These are phyloP conservation scores for Rhipidura dahli DNA, from an alignment of 2,113 vertebrate species.

Conservation along the genomic window DNA sequence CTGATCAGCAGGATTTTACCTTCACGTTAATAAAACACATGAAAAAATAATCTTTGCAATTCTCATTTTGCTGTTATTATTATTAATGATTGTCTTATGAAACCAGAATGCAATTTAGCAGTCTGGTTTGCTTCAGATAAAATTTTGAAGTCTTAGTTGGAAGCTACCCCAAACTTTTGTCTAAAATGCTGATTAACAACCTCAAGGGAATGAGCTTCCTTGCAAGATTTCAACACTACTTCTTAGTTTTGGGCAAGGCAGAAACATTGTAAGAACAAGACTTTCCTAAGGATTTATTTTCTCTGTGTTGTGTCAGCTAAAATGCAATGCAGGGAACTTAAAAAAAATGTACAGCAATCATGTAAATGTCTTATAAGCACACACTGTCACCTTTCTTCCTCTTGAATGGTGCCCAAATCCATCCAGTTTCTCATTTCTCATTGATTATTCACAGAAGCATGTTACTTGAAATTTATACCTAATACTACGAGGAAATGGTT, in stretches of 20 bases:
- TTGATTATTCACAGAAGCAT: not conserved
- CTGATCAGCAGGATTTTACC: not conserved
- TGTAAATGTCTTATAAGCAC: not conserved
- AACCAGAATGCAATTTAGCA: slow-evolving; percentile 1
- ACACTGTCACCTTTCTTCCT: not conserved
- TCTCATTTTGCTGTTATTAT: slow-evolving; percentile 7
- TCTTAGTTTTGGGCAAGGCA: not conserved
- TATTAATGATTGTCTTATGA: slow-evolving; percentile 25
- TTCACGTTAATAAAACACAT: slow-evolving; percentile 9
- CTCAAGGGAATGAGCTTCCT: slow-evolving; percentile 29
- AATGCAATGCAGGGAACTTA: not conserved
- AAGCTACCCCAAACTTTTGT: slow-evolving; percentile 15
- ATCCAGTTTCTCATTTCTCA: not conserved
- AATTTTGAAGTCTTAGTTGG: slow-evolving; percentile 29
- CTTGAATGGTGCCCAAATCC: not conserved
- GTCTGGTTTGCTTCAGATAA: slow-evolving; percentile 56
- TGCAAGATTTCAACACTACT: not conserved
- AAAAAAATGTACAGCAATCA: not conserved
- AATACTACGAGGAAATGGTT: not conserved
- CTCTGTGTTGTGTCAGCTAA: not conserved
- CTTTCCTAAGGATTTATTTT: slow-evolving; percentile 6
- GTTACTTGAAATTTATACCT: not conserved
- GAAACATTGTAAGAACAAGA: not conserved
- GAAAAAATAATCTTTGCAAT: not conserved
- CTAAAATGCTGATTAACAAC: slow-evolving; percentile 46